A percentile compares a stretch with the other conserved stretches of the same genome.
These are phyloP conservation scores for Mormyrus iriodes DNA, from an alignment of 2,113 vertebrate species.

Conservation along the genomic window DNA sequence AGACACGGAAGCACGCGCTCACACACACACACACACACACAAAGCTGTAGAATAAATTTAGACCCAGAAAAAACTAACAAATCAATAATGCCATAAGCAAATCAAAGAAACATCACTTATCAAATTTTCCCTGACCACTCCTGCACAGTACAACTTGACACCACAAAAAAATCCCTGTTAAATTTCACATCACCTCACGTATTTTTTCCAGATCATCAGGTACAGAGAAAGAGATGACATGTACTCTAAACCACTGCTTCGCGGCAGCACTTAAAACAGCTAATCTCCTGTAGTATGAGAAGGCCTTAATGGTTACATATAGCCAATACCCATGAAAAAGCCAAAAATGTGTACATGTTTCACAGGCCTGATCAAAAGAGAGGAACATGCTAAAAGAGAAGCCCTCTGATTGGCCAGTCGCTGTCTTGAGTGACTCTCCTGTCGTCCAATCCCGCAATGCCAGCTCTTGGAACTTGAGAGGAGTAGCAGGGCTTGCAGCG, in stretches of 20 bases:
- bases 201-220: not conserved
- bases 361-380: not conserved
- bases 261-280: not conserved
- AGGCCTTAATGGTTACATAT: not conserved
- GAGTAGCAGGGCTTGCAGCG: constrained; percentile 29
- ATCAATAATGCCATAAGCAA: not conserved
- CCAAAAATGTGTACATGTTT: not conserved
- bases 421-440: constrained; percentile 23
- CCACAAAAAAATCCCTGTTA: constrained; percentile 13
- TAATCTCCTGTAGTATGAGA: not conserved
- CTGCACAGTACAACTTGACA: not conserved
- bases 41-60: not conserved
- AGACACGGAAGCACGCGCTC: not conserved
- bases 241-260: not conserved
- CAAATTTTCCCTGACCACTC: not conserved
- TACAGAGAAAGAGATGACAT: not conserved
- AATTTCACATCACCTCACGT: not conserved
- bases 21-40: too few species aligned
- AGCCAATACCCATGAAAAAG: constrained; percentile 3
- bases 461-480: constrained; percentile 31
- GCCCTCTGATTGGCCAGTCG: constrained; percentile 25
- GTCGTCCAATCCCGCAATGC: constrained; percentile 28
- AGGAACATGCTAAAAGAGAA: not conserved
- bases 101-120: constrained; percentile 5
- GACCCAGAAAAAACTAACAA: not conserved